Evolutionary conservation across 2,113 vertebrate species (phyloP).

Genomic region (Dasyprocta punctata): DNA sequence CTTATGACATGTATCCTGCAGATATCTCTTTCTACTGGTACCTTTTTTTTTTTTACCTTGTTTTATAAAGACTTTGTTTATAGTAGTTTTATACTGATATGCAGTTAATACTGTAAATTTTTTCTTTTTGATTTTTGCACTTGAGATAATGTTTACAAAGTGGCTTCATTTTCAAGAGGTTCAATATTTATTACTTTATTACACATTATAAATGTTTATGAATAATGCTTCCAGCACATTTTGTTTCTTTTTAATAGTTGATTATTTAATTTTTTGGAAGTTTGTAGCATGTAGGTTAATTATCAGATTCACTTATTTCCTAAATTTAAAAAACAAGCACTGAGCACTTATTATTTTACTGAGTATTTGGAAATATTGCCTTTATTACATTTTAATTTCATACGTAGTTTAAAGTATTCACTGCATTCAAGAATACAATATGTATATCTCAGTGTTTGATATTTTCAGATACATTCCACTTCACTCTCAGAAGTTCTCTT

Average conservation of each 20-base stretch:
- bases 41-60: background rate
- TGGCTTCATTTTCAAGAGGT: background rate
- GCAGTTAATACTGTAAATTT: background rate
- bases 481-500: conserved; percentile 39
- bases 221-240: background rate
- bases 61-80: conserved; percentile 39
- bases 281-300: background rate
- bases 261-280: conserved; percentile 15
- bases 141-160: background rate
- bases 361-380: background rate
- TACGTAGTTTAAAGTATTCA: background rate
- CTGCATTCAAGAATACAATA: background rate
- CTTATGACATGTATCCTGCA: background rate
- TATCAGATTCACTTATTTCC: background rate
- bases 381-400: conserved; percentile 41
- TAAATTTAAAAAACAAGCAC: conserved; percentile 32
- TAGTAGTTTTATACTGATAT: background rate
- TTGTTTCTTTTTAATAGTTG: background rate
- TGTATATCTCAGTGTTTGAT: background rate
- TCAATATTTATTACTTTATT: background rate
- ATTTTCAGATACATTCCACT: background rate
- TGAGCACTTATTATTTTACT: conserved; percentile 27
- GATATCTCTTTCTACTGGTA: background rate
- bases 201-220: background rate
- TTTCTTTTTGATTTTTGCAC: conserved; percentile 13